phyloP scores from a whole-genome alignment of 2,113 vertebrate genomes.

The Anarhynchus alexandrinus region DNA sequence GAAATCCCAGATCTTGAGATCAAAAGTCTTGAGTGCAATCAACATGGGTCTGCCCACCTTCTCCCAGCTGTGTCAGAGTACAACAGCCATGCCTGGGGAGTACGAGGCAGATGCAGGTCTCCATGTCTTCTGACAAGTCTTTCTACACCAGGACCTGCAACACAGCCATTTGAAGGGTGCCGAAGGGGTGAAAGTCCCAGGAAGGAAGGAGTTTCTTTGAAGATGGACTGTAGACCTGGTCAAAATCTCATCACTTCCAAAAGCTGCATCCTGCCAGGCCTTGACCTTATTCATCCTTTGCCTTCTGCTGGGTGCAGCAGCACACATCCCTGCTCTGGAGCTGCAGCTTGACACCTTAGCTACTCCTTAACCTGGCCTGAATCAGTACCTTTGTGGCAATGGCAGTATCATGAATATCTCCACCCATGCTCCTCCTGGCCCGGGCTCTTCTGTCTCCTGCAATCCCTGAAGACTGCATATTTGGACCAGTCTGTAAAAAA shows the following conservation, averaged over 20 bases:
- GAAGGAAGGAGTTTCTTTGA: not conserved
- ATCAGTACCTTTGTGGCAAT: not conserved
- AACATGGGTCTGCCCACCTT: not conserved
- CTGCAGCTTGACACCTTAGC: not conserved
- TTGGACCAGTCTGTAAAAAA: not conserved
- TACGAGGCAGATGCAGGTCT: rapidly evolving
- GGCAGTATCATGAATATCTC: not conserved
- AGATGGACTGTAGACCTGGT: not conserved
- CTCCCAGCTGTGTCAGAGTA: not conserved
- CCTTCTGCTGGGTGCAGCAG: not conserved
- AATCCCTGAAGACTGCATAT: not conserved
- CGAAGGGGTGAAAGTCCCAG: not conserved
- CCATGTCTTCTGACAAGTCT: not conserved
- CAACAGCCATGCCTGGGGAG: not conserved
- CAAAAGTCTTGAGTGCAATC: not conserved
- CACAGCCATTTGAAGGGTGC: not conserved
- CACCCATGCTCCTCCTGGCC: not conserved
- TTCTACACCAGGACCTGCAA: no score
- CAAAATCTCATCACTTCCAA: not conserved
- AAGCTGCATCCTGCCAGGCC: not conserved
- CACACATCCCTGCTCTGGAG: not conserved
- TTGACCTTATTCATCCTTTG: not conserved
- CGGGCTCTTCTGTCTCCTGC: not conserved
- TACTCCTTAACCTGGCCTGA: not conserved
- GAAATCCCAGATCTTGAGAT: not conserved